Base-by-base conservation (phyloP, 2,888 invertebrate species). In the Apamea epomidion region DNA sequence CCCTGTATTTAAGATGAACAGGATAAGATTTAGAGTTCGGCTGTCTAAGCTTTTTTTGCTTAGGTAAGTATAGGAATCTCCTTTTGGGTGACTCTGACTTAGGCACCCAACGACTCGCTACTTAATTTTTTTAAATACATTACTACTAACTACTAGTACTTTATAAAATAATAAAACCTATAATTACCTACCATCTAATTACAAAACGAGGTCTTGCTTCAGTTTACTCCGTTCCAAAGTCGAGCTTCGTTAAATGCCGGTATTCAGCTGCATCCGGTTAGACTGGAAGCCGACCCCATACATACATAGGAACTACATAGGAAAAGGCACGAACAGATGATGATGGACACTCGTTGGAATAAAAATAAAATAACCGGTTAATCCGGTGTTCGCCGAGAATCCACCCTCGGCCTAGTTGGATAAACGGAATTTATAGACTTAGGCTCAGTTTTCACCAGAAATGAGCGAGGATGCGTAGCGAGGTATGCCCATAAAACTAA, bases 161-260 rank as follows among this genome's bases (percentile, higher is more conserved):
- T 54, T 25, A 37, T 37, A 71, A 71, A 71, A 71, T 37, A 71
- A 37, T 71, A 58, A 58, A 58, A 71, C 32, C 51, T 54, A 72
- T n/a, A 72, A 10, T 54, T 54, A 54, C 25, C 71, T 54, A 25
- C 29, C 5, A 14, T 48, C 7, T 14, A 32, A 70, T 25, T 70
- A 70, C 21, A 37, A 71, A 71, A 54, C 71, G 37, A 72, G 6
- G 58, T 37, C 25, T n/a, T 58, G 37, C 18, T 71, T 71, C 12
- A 72, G 37, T 60, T n/a, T 3, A 37, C 18, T 42, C 18, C 0
- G 18, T 72, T 60, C 60, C 37, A 54, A 70, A 51, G 25, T 16
- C n/a, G 51, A 51, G 51, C 18, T 21, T 51, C 7, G 58, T 58
- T 25, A 58, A 58, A 25, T 54, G 32, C 32, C 32, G 32, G 32